Evolutionary conservation across 2,113 vertebrate species (phyloP), one percentile per base, ranked within the genome.

Genomic region (Alexandromys fortis): DNA sequence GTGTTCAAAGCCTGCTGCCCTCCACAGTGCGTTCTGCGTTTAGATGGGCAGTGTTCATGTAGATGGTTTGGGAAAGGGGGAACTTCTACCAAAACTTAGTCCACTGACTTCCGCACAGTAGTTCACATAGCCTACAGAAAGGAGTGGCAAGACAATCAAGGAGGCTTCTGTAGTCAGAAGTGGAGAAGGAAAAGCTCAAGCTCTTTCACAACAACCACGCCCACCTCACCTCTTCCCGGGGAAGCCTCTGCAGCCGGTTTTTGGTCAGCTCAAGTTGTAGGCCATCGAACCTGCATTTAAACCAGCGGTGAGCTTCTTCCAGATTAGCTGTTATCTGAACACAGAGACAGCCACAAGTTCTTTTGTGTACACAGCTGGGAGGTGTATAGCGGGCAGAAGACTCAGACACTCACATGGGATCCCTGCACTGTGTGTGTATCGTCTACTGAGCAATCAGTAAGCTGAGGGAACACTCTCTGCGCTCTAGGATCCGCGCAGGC

Each of bases 261-360:
- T 97, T 98, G 11, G 76, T 70, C 70, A 92, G 78, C 76, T 98
- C 97, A 12, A 96, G 79, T 42, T 98, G 98, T 28, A 98, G 96
- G 85, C 97, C 98, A 35, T 98, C 89, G 28, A 98, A 98, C 75
- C 96, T 98, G 28, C 86, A 96, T 89, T 96, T 97, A 94, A 98
- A 98, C 98, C 98, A 98, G 26, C 19, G 77, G 70, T 98, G 98
- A 79, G 98, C 98, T 97, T 96, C 98, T 96, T 98, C 98, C 33
- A 98, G 95, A 93, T 98, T 98, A 67, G 97, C 86, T 67, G 98
- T 98, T 85, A 99, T 98, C 98, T 98, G 91, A 19, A 72, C 58
- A 87, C 12, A 82, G 72, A 79, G 75, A 94, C 26, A 88, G 42
- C 33, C 90, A 8, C 8, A 91, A 55, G 10, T 45, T 47, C 38